These are phyloP conservation scores for Ploceus nigricollis DNA, from an alignment of 2,113 vertebrate species.

Conservation along the genomic window DNA sequence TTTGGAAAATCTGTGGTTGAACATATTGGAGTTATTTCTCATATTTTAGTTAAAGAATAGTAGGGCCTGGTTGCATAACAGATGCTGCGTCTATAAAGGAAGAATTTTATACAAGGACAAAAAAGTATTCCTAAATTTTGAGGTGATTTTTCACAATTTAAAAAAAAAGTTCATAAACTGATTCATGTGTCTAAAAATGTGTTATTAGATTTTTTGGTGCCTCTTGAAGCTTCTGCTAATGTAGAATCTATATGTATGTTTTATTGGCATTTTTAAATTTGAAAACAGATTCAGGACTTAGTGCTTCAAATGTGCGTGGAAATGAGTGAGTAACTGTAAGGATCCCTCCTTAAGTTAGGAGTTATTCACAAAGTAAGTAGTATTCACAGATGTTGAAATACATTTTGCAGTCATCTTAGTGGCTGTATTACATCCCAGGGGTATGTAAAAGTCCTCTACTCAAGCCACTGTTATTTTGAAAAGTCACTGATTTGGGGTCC, in stretches of 20 bases:
- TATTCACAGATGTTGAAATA: not conserved
- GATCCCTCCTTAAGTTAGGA: not conserved
- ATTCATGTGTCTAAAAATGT: not conserved
- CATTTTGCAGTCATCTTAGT: not conserved
- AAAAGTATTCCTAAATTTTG: not conserved
- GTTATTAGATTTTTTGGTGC: not conserved
- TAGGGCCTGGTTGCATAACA: not conserved
- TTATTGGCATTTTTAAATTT: not conserved
- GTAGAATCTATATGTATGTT: not conserved
- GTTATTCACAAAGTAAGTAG: not conserved
- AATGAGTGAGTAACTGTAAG: not conserved
- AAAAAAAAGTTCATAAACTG: not conserved
- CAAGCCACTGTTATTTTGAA: not conserved
- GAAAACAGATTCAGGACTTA: not conserved
- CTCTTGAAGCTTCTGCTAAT: not conserved
- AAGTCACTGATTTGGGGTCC: not conserved
- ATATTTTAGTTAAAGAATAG: not conserved
- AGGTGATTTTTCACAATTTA: not conserved
- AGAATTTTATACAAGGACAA: not conserved
- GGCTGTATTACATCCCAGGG: not conserved
- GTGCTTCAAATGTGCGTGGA: not conserved
- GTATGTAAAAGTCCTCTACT: not conserved
- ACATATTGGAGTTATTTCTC: not conserved
- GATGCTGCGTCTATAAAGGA: not conserved
- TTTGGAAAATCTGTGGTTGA: not conserved